Percentiles rank a stretch among this genome's conserved stretches.
phyloP scores from a whole-genome alignment of 2,113 vertebrate genomes.

The Orientallactaga bullata region DNA sequence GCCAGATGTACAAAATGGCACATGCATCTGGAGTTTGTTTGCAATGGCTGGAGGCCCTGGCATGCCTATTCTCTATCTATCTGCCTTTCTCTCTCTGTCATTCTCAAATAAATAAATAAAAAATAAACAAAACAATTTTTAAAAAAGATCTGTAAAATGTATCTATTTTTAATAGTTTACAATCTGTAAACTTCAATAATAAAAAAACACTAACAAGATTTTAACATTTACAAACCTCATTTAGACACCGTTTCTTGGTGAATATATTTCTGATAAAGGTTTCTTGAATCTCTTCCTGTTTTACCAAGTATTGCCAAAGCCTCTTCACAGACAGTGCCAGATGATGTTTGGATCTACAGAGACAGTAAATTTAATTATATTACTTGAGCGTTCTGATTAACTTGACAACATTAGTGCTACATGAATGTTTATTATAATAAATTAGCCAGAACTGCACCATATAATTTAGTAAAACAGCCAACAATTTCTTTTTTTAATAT shows the following conservation, averaged over 20 bases:
- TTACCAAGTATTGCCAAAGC: constrained; percentile 97
- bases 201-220: constrained; percentile 48
- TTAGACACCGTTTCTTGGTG: constrained; percentile 92
- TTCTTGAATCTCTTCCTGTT: constrained; percentile 97
- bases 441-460: constrained; percentile 42
- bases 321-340: constrained; percentile 94
- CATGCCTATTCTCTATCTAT: no score
- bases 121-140: no score
- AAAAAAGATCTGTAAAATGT: constrained; percentile 13
- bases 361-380: constrained; percentile 44
- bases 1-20: no score
- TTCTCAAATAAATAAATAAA: no score
- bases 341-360: constrained; percentile 91
- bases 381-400: constrained; percentile 54
- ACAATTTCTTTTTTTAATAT: background rate
- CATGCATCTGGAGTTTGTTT: no score
- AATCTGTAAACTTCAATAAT: background rate
- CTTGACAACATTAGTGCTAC: background rate
- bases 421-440: constrained; percentile 50
- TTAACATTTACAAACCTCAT: constrained; percentile 89
- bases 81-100: no score
- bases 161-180: constrained; percentile 33
- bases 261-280: constrained; percentile 99
- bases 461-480: background rate
- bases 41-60: no score